A percentile compares a stretch with the other conserved stretches of the same genome.
phyloP scores from a whole-genome alignment of 2,888 invertebrate species.

The Apotomis capreana region DNA sequence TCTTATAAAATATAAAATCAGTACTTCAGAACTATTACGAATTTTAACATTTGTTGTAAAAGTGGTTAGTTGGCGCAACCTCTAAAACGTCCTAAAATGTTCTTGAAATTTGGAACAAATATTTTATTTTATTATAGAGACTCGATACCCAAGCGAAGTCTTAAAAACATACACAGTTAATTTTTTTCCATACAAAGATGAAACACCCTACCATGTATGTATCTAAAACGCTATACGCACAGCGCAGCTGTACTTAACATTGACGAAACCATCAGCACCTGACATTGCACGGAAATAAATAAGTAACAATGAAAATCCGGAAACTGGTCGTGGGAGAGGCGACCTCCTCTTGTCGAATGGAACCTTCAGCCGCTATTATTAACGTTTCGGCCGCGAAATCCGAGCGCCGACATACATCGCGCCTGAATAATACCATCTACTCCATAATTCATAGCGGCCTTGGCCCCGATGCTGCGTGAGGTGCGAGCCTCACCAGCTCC shows the following conservation, averaged over 20 bases:
- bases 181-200: too few species aligned
- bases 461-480: slow-evolving; percentile 71
- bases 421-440: slow-evolving; percentile 80
- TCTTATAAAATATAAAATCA: too few species aligned
- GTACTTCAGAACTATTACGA: too few species aligned
- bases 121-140: too few species aligned
- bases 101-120: too few species aligned
- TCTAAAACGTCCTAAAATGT: too few species aligned
- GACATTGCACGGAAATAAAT: slow-evolving; percentile 45
- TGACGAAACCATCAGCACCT: slow-evolving; percentile 33
- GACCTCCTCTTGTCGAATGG: slow-evolving; percentile 74
- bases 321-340: slow-evolving; percentile 67
- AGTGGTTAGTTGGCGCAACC: too few species aligned
- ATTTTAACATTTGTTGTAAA: too few species aligned
- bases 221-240: neutral
- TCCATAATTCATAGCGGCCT: slow-evolving; percentile 81
- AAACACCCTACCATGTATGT: neutral
- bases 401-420: slow-evolving; percentile 77
- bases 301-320: slow-evolving; percentile 60
- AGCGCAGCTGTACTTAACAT: slow-evolving; percentile 4
- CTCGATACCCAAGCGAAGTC: too few species aligned
- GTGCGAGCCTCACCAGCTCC: slow-evolving; percentile 53
- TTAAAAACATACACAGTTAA: too few species aligned
- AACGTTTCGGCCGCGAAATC: slow-evolving; percentile 78
- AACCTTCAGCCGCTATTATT: slow-evolving; percentile 79